Conservation (phyloP, 1,140 invertebrate genomes). For the Cepaea nemoralis region DNA sequence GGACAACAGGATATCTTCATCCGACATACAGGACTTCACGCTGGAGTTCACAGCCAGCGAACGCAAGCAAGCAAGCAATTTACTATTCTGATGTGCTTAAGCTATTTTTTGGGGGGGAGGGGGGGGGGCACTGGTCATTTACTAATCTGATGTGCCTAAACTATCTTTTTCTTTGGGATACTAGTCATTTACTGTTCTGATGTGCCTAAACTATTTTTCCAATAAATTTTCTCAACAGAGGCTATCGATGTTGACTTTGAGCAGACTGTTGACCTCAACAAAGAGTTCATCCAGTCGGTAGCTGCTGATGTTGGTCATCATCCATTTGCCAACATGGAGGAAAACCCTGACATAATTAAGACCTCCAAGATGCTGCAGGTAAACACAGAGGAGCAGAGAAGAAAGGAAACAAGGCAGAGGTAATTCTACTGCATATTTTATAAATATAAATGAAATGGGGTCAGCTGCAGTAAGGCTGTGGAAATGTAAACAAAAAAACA, state of each 20-base stretch:
- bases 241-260: slow-evolving; percentile 72
- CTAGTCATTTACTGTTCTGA: no score
- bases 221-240: slow-evolving; percentile 1
- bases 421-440: neutral
- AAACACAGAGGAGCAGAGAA: slow-evolving; percentile 21
- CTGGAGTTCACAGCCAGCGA: no score
- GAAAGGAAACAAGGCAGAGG: slow-evolving; percentile 30
- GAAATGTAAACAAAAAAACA: no score
- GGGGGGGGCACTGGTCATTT: no score
- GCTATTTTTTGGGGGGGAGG: no score
- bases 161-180: no score
- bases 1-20: no score
- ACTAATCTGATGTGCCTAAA: neutral
- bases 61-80: no score
- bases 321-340: slow-evolving; percentile 87
- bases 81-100: neutral
- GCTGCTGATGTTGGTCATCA: slow-evolving; percentile 77
- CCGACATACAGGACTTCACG: no score
- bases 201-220: neutral
- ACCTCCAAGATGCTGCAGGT: slow-evolving; percentile 67
- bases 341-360: slow-evolving; percentile 82
- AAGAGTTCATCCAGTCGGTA: slow-evolving; percentile 78
- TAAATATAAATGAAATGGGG: no score
- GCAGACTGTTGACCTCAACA: slow-evolving; percentile 79
- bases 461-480: no score